Conservation (phyloP, 2,113 vertebrate genomes). For the Craseonycteris thonglongyai region DNA sequence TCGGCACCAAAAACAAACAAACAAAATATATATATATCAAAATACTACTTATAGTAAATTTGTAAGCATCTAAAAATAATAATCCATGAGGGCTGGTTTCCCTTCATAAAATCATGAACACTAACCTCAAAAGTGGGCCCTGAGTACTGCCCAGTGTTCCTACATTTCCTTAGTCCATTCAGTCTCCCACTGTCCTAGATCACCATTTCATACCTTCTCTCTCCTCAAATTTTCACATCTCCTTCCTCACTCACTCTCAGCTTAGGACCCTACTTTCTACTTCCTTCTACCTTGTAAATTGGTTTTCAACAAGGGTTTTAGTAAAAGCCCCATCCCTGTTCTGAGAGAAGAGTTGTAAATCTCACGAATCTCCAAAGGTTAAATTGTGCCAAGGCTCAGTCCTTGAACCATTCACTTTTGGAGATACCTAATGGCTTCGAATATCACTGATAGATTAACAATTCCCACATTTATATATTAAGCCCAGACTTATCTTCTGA, state of each 20-base stretch:
- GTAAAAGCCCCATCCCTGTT: neutral
- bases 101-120: neutral
- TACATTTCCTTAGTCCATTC: neutral
- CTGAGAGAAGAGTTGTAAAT: neutral
- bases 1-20: too few species aligned
- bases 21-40: too few species aligned
- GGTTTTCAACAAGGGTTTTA: neutral
- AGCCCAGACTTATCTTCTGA: neutral
- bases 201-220: neutral
- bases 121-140: neutral
- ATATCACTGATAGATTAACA: neutral
- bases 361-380: neutral
- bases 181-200: neutral
- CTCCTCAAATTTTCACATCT: neutral
- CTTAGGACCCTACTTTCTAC: neutral
- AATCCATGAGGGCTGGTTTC: neutral
- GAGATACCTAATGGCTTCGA: neutral
- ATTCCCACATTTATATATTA: neutral
- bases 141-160: neutral
- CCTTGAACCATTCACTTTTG: neutral
- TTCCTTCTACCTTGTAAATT: neutral
- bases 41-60: neutral
- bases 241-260: neutral
- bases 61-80: neutral
- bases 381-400: neutral